phyloP scores from a whole-genome alignment of 2,888 invertebrate genomes.

The Orthosia cruda region DNA sequence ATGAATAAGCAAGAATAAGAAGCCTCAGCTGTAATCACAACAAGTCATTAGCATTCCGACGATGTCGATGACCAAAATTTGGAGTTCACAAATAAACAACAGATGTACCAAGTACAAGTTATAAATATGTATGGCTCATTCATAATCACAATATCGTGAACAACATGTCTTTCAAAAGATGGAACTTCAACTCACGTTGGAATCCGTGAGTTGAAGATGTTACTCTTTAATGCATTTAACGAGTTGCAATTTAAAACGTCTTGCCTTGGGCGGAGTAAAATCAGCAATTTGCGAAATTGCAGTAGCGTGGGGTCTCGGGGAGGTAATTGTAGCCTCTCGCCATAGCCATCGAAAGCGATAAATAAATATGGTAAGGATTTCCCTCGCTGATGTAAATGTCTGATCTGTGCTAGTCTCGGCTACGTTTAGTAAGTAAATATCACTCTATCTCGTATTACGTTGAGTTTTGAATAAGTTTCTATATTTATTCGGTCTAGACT shows the following conservation, averaged over 20 bases:
- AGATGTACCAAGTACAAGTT: slow-evolving; percentile 41
- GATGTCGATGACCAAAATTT: slow-evolving; percentile 62
- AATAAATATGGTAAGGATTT: slow-evolving; percentile 85
- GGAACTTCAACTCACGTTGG: slow-evolving; percentile 60
- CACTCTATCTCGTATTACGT: slow-evolving; percentile 10
- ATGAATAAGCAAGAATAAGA: slow-evolving; percentile 29
- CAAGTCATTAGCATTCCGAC: slow-evolving; percentile 57
- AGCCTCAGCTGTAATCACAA: slow-evolving; percentile 32
- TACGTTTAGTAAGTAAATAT: slow-evolving; percentile 59
- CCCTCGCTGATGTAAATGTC: slow-evolving; percentile 68
- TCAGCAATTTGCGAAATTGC: slow-evolving; percentile 89
- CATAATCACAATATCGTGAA: slow-evolving; percentile 58
- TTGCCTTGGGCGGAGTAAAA: slow-evolving; percentile 86
- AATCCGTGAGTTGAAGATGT: slow-evolving; percentile 72
- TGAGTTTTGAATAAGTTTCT: slow-evolving; percentile 33
- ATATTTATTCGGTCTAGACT: slow-evolving; percentile 14
- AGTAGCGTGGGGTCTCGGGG: slow-evolving; percentile 80
- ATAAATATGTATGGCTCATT: slow-evolving; percentile 54
- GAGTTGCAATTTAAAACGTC: slow-evolving; percentile 86
- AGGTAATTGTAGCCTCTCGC: slow-evolving; percentile 86
- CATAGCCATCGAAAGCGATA: slow-evolving; percentile 82
- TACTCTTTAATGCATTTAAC: slow-evolving; percentile 81
- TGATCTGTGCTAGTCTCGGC: slow-evolving; percentile 54
- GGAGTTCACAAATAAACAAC: slow-evolving; percentile 57
- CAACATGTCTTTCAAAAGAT: slow-evolving; percentile 54